Base-by-base conservation (phyloP, 2,888 invertebrate species). In the Mesopsocus fuscifrons region DNA sequence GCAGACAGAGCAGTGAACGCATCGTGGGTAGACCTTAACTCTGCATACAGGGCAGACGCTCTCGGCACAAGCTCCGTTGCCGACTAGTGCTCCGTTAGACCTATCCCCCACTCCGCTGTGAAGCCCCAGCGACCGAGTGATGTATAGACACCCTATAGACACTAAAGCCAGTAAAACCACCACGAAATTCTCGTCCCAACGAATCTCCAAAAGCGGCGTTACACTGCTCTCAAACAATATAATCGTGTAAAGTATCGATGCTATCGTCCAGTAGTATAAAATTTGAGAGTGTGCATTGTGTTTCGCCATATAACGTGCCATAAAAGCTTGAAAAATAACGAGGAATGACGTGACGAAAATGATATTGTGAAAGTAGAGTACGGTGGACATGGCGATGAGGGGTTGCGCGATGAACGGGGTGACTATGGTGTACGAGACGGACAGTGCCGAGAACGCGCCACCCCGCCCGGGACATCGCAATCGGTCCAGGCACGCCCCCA, bases 1-100 rank as follows among this genome's bases (percentile, higher is more conserved):
- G 59, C 92, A 94, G 44, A 81, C 69, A 49, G 69, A 68, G 57
- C 92, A 92, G 56, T 88, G 87, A 54, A 77, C 72, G 31, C 82
- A 75, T 50, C 81, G 72, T 1, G 80, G 71, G 2, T 73, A 71
- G 9, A 67, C 65, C 49, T 71, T 67, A 52, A 70, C 67, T 22
- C 69, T 66, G 52, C 78, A 77, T 2, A 58, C 62, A n/a, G 67
- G 59, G 51, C 80, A 81, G 34, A 65, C 59, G 35, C 63, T 59
- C 3, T 56, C 59, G 35, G 52, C 55, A 8, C 53, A 55, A 42
- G 57, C 56, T 0, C 55, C 57, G 3, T 58, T 45, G 18, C 44
- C 43, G 33, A 48, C 57, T 40, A 57, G 52, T 3, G 48, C 26
- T 6, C 38, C 38, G 3, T 49, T 46, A 2, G 49, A 45, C 38